Evolutionary conservation across 2,797 vertebrate species (phyloP).

Genomic region (Lycodopsis pacificus): DNA sequence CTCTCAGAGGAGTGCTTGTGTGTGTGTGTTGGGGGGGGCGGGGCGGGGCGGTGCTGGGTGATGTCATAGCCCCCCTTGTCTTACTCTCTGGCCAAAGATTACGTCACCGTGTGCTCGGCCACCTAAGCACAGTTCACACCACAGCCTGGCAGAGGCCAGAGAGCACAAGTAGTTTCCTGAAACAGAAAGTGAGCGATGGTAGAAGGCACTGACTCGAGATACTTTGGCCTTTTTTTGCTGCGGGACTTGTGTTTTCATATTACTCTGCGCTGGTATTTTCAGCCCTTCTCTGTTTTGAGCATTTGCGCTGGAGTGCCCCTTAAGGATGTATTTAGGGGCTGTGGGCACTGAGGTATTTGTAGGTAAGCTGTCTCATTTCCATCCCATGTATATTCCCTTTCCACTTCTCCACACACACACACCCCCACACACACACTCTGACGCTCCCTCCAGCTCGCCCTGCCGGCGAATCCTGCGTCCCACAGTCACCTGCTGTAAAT

Average conservation of each 20-base stretch:
- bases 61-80: constrained; percentile 64
- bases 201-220: constrained; percentile 20
- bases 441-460: constrained; percentile 52
- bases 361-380: constrained; percentile 73
- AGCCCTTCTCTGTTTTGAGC: constrained; percentile 48
- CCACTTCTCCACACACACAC: constrained; percentile 22
- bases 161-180: constrained; percentile 38
- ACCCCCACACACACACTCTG: constrained; percentile 9
- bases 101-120: constrained; percentile 69
- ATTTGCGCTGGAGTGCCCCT: constrained; percentile 47
- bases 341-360: constrained; percentile 64
- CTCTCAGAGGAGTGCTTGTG: constrained; percentile 68
- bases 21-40: constrained; percentile 1
- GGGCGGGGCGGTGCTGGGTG: constrained; percentile 38
- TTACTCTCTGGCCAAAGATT: constrained; percentile 63
- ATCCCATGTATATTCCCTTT: constrained; percentile 58
- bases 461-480: constrained; percentile 70
- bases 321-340: constrained; percentile 52
- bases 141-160: constrained; percentile 42
- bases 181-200: constrained; percentile 25
- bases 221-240: constrained; percentile 20
- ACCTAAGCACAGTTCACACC: constrained; percentile 42
- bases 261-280: constrained; percentile 43
- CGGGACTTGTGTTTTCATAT: constrained; percentile 30
- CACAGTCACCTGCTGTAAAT: constrained; percentile 80